Conservation (phyloP, 2,888 invertebrate genomes). For the Buathra laborator region DNA sequence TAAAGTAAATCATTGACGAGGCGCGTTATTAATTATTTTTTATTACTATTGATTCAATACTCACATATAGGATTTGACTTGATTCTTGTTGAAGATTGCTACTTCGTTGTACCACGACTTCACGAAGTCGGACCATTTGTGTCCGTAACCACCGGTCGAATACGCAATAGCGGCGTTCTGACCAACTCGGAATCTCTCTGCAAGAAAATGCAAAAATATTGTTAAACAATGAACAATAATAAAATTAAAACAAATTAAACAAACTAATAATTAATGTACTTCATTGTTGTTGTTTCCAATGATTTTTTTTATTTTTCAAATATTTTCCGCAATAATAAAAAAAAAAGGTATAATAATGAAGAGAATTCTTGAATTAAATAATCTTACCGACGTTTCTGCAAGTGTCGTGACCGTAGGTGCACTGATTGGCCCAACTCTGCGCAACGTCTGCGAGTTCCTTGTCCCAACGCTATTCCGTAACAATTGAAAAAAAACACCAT, state of each 20-base stretch:
- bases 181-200: constrained; percentile 63
- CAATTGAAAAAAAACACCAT: constrained; percentile 3
- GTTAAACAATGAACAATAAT: neutral
- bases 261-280: no score
- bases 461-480: constrained; percentile 66
- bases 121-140: constrained; percentile 62
- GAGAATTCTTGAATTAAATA: neutral
- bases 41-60: neutral
- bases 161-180: constrained; percentile 67
- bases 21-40: no score
- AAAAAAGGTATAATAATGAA: neutral
- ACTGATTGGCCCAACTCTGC: constrained; percentile 84
- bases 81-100: constrained; percentile 71
- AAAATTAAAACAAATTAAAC: no score
- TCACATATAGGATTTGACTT: constrained; percentile 58
- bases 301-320: neutral
- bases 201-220: constrained; percentile 16
- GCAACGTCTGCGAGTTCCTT: constrained; percentile 82
- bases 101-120: constrained; percentile 84
- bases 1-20: neutral
- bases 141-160: neutral
- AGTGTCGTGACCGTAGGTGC: constrained; percentile 81
- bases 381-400: constrained; percentile 79
- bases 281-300: neutral
- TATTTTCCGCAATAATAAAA: no score